Evolutionary conservation across 1,140 invertebrate genomes (phyloP), one percentile per base, ranked within the genome.

Genomic region (Drosophila arawakana): DNA sequence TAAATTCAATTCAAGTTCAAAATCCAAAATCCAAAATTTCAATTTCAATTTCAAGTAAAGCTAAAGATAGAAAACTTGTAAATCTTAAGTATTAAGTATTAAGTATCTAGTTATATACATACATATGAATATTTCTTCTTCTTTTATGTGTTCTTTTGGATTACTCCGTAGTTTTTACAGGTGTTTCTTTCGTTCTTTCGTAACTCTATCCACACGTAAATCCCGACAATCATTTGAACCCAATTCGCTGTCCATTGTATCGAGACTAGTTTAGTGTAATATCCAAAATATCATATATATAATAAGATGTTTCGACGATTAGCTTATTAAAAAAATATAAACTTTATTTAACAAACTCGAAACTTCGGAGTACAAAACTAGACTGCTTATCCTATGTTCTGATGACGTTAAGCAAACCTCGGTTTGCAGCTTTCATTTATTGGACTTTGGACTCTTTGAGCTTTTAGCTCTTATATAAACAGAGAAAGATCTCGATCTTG

Each of bases 111-210:
- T 55, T 50, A 55, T 39, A 57, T 43, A 58, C 43, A 21, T 52
- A 55, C 68, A 49, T 41, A 59, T 39, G 55, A 21, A 34, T 58
- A 49, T 52, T 70, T 79, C 78, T 61, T 81, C 73, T 73, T 79
- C 49, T 80, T 81, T 76, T 79, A 52, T 84, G 67, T 74, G 72
- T 69, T 76, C 68, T 69, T 82, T 83, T 67, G 47, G 55, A 59
- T 68, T 63, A 52, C 65, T 74, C 50, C 47, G 86, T 90, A 90
- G 86, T 76, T 90, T 90, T 90, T 90, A 90, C 86, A 90, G 86
- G 88, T 90, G 70, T 77, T 83, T 82, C 44, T 81, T 83, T 67
- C 52, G 63, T 76, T 86, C 49, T 61, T 73, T 83, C 55, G 57
- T 74, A 70, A 66, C 60, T 67, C 58, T 60, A 55, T 54, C 21